Conservation (phyloP, 2,113 vertebrate species). For the Ictalurus punctatus region DNA sequence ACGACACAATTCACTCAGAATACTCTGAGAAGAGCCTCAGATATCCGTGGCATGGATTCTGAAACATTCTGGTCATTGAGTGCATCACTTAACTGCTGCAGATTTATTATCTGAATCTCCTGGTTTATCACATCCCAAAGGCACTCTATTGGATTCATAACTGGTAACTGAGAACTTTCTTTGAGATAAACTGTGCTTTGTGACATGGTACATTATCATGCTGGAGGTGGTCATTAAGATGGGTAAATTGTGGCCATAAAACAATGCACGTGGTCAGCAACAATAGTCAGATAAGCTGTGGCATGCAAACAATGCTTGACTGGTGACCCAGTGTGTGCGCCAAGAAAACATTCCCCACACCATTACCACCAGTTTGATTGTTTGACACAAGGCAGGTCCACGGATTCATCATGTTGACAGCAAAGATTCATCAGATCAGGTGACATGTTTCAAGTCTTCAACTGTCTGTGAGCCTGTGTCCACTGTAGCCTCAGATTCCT, state of each 20-base stretch:
- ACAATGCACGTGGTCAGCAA: neutral
- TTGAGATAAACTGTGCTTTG: neutral
- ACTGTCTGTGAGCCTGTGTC: neutral
- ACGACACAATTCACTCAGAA: neutral
- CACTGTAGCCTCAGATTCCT: neutral
- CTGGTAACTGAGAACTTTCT: neutral
- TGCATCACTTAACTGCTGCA: neutral
- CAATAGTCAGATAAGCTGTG: neutral
- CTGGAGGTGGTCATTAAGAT: neutral
- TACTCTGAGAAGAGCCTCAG: neutral
- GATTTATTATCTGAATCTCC: neutral
- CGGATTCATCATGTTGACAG: neutral
- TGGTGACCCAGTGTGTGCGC: neutral
- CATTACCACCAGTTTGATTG: neutral
- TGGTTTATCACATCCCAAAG: neutral
- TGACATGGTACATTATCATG: neutral
- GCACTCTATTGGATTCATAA: neutral
- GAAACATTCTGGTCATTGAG: neutral
- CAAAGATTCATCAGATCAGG: neutral
- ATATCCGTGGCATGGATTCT: neutral
- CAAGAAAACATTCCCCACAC: neutral
- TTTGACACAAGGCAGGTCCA: neutral
- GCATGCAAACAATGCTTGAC: neutral
- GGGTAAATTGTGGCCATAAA: neutral
- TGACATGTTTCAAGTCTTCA: neutral